A percentile compares a stretch with the other conserved stretches of the same genome.
Conservation (phyloP, 2,888 invertebrate genomes). For the Harpalus rubripes region DNA sequence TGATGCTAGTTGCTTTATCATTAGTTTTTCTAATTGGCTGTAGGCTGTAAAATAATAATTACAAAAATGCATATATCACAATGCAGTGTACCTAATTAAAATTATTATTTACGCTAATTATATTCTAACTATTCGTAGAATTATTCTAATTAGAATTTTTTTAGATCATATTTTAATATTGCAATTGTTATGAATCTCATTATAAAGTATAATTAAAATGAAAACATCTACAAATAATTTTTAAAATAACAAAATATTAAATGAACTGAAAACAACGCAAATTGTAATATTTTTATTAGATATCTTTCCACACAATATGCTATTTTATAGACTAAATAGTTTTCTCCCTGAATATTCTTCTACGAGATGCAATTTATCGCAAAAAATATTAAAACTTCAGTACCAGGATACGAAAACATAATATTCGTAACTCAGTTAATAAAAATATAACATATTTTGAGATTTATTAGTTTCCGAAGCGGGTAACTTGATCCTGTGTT, state of each 20-base stretch:
- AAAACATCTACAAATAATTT: not conserved
- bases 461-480: conserved; percentile 20
- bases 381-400: conserved; percentile 37
- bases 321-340: not conserved
- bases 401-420: conserved; percentile 21
- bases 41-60: too few relatives aligned
- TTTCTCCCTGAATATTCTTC: conserved; percentile 5
- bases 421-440: conserved; percentile 34
- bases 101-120: too few relatives aligned
- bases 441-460: conserved; percentile 22
- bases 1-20: too few relatives aligned
- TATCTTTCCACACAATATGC: not conserved
- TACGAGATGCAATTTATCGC: not conserved
- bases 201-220: not conserved
- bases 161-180: not conserved
- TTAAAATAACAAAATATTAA: not conserved
- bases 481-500: conserved; percentile 33
- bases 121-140: not conserved
- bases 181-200: conserved; percentile 4
- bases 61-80: too few relatives aligned
- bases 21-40: too few relatives aligned
- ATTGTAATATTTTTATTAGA: not conserved
- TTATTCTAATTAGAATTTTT: not conserved
- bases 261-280: not conserved
- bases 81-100: too few relatives aligned